These are phyloP conservation scores for Neotoma lepida DNA, from an alignment of 2,113 vertebrate species.

Conservation along the genomic window DNA sequence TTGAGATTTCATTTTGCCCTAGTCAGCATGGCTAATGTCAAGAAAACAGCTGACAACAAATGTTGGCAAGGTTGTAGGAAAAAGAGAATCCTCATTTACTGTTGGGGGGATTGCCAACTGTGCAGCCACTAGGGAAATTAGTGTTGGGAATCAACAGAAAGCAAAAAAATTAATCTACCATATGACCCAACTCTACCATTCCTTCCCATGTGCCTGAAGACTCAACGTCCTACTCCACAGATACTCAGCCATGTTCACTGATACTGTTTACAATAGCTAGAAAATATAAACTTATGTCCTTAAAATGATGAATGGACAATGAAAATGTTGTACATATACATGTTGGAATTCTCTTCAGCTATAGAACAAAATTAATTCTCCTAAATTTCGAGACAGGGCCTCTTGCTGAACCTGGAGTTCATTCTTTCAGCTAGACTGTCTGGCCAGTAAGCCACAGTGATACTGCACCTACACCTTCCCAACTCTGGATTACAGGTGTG, in stretches of 20 bases:
- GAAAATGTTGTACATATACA: not conserved
- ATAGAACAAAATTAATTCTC: no score
- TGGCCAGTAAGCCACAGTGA: not conserved
- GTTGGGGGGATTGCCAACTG: no score
- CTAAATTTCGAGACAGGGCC: not conserved
- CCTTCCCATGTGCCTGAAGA: not conserved
- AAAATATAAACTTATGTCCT: not conserved
- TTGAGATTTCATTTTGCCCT: no score
- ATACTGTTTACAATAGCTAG: not conserved
- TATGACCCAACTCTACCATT: not conserved
- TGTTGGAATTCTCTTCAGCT: not conserved
- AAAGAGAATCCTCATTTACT: no score
- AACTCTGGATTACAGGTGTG: not conserved
- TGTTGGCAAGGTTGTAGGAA: no score
- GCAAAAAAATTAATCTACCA: not conserved
- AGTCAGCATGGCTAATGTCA: no score
- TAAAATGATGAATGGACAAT: not conserved
- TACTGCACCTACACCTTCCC: not conserved
- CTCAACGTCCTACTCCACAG: no score
- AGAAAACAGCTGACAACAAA: no score
- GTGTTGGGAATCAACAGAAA: not conserved
- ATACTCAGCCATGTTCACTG: not conserved
- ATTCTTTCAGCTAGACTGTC: not conserved
- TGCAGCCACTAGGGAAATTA: not conserved
- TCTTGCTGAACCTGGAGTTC: not conserved